Evolutionary conservation across 2,113 vertebrate species (phyloP).

Genomic region (Pelecanoides urinatrix): DNA sequence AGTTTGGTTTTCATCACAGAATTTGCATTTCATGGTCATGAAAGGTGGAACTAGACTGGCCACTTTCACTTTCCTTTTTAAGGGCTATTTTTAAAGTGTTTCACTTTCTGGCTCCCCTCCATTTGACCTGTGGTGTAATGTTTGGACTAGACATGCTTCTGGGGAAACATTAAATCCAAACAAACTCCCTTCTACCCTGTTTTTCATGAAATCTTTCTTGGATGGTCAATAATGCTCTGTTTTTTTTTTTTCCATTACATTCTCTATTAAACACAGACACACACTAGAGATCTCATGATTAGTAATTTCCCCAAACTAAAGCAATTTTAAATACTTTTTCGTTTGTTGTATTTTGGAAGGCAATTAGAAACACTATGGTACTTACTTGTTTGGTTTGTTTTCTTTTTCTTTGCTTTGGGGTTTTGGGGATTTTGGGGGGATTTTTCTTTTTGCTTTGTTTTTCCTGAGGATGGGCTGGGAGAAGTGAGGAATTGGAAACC

Average conservation of each 20-base stretch:
- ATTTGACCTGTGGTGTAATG: conserved; percentile 54
- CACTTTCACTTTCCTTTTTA: conserved; percentile 62
- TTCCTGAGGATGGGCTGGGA: background rate
- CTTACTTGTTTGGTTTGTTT: background rate
- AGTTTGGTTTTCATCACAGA: background rate
- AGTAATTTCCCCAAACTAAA: conserved; percentile 3
- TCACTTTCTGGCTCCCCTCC: conserved; percentile 39
- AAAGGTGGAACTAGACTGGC: background rate
- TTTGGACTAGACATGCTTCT: conserved; percentile 60
- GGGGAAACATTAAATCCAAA: conserved; percentile 52
- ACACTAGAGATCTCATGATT: background rate
- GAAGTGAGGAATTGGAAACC: background rate
- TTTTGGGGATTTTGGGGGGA: background rate
- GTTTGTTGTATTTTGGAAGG: background rate
- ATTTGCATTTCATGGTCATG: background rate
- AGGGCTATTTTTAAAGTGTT: conserved; percentile 42
- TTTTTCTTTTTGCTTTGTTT: background rate
- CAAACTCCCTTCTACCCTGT: conserved; percentile 41
- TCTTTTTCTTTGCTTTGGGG: background rate
- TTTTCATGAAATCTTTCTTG: conserved; percentile 55
- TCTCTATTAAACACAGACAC: background rate
- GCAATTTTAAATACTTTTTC: background rate
- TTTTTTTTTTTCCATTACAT: conserved; percentile 15
- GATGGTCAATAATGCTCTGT: conserved; percentile 7
- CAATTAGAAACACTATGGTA: background rate